Evolutionary conservation across 64 coral and sea anemone genomes (phyloP), one percentile per base, ranked within the genome.

Genomic region (Anthopleura sola): DNA sequence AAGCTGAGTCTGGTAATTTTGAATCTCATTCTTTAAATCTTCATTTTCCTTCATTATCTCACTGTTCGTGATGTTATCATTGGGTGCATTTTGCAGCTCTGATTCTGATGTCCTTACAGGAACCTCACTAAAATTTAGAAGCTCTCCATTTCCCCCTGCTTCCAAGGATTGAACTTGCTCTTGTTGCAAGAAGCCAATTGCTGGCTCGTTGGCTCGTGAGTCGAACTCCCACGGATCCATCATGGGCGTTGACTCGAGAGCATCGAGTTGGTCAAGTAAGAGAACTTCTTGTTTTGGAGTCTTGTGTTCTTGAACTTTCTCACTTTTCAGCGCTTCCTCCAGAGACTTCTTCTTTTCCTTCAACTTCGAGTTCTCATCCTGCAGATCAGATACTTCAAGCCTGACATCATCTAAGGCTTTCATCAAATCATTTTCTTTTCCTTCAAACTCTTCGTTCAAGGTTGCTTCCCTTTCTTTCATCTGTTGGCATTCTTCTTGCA

Each of bases 401-500:
- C 86, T 89, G 28, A 66, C 80, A 31, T 87, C 66, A 33, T 87
- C 64, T 48, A 90, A 24, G 23, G 83, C 82, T 26, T 40, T 82
- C 75, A 87, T 86, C 79, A 92, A 81, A 16, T 92, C 77, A 18
- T 90, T 37, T 8, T 82, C 82, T 88, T 94, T 90, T 4, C 77
- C 80, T 44, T 37, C 54, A 21, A 88, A 32, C 19, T 94, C 81
- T 20, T 88, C 24, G 1, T 68, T 82, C 44, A 48, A 49, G 6
- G 24, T 14, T 87, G 38, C 4, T 75, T 87, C 89, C 87, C 85
- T 34, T 60, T 81, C 24, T 8, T 34, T 18, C 84, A 33, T 12
- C 85, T 53, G 14, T 80, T 17, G 12, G 28, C 64, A 24, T 26
- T 83, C 1, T 53, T 86, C 77, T 81, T 86, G 38, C 75, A 81